A percentile compares a stretch with the other conserved stretches of the same genome.
These are phyloP conservation scores for Podargus strigoides DNA, from an alignment of 2,797 vertebrate species.

Conservation along the genomic window DNA sequence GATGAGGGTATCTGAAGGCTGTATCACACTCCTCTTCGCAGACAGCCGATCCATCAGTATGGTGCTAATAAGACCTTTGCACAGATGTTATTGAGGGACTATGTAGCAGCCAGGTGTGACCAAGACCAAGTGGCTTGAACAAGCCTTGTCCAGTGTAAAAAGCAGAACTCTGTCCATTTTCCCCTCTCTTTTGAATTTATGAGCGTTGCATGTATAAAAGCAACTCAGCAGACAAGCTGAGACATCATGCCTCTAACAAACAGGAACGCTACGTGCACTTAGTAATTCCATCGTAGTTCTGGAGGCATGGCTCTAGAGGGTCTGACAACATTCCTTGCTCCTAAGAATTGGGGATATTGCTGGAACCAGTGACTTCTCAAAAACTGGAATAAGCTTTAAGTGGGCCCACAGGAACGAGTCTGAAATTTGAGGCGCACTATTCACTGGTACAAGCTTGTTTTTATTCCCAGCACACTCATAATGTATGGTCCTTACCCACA, in stretches of 20 bases:
- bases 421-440: background rate
- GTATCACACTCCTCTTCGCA: background rate
- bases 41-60: background rate
- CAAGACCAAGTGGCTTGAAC: background rate
- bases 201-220: background rate
- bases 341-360: background rate
- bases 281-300: background rate
- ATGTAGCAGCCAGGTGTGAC: background rate
- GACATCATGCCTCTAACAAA: background rate
- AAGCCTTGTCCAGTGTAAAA: background rate
- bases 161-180: background rate
- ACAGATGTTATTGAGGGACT: background rate
- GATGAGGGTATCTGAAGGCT: background rate
- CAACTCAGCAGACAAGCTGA: background rate
- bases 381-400: constrained; percentile 5
- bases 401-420: constrained; percentile 8
- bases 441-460: constrained; percentile 3
- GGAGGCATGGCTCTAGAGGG: background rate
- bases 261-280: background rate
- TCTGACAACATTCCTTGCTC: background rate
- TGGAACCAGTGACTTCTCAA: background rate
- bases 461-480: background rate
- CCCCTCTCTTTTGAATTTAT: background rate
- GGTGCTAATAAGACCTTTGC: background rate
- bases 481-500: background rate